phyloP scores from a whole-genome alignment of 2,888 invertebrate genomes.

The Drosophila demipolita region DNA sequence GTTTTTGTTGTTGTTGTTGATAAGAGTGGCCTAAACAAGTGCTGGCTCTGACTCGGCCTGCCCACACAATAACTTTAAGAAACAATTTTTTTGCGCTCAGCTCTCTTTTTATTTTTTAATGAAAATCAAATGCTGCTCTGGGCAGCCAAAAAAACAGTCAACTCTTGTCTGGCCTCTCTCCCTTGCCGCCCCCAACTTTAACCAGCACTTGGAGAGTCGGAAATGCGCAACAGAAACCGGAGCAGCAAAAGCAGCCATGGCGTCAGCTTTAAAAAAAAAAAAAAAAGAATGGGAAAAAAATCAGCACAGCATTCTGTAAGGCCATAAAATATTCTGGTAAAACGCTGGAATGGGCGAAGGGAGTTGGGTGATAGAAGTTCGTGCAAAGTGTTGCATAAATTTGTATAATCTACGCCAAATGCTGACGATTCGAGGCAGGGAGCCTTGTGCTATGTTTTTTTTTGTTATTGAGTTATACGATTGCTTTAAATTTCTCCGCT shows the following conservation, averaged over 20 bases:
- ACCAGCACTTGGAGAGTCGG: conserved; percentile 47
- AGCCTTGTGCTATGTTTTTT: conserved; percentile 38
- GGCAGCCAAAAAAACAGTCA: conserved; percentile 27
- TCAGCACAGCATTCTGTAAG: conserved; percentile 36
- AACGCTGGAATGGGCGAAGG: not conserved
- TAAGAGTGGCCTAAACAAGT: conserved; percentile 25
- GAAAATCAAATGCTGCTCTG: conserved; percentile 62
- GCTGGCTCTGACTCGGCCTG: conserved; percentile 9
- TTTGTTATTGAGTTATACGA: conserved; percentile 72
- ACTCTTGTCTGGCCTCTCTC: conserved; percentile 1
- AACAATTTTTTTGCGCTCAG: conserved; percentile 22
- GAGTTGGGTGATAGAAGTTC: conserved; percentile 1
- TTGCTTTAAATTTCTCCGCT: conserved; percentile 57
- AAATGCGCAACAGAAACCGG: conserved; percentile 59
- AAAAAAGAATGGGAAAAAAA: conserved; percentile 10
- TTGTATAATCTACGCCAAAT: conserved; percentile 71
- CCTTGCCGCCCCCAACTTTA: conserved; percentile 2
- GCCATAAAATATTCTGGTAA: conserved; percentile 54
- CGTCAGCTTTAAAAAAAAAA: conserved; percentile 45
- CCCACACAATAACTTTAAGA: conserved; percentile 33
- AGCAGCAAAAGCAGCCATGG: conserved; percentile 21
- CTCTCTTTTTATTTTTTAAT: conserved; percentile 53
- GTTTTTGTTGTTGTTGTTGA: conserved; percentile 3
- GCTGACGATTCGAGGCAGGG: conserved; percentile 40
- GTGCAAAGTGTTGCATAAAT: conserved; percentile 73